A percentile compares a stretch with the other conserved stretches of the same genome.
phyloP scores from a whole-genome alignment of 2,113 vertebrate species.

The Chelonoidis abingdonii region DNA sequence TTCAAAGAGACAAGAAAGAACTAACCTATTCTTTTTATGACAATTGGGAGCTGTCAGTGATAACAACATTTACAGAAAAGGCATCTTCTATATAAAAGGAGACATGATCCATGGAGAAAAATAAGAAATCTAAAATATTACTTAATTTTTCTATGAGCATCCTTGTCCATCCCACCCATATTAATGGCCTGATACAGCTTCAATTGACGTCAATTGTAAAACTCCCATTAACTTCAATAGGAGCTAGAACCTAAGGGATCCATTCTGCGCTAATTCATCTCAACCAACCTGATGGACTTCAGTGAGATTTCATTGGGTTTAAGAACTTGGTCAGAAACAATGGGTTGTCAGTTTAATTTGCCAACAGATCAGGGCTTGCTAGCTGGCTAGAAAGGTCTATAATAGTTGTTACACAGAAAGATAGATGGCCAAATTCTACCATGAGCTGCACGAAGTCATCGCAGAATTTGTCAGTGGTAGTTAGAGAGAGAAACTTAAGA shows the following conservation, averaged over 20 bases:
- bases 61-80: background rate
- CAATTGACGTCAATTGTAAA: background rate
- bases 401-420: background rate
- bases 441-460: background rate
- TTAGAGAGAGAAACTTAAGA: background rate
- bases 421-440: background rate
- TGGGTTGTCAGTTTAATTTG: background rate
- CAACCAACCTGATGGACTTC: background rate
- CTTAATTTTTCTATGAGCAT: background rate
- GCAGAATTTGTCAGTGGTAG: background rate
- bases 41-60: background rate
- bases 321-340: background rate
- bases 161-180: background rate
- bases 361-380: background rate
- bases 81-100: background rate
- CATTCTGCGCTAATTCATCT: background rate
- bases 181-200: background rate
- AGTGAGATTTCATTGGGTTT: background rate
- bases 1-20: constrained; percentile 2
- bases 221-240: background rate
- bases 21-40: background rate
- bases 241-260: background rate
- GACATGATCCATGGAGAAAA: background rate
- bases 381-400: background rate
- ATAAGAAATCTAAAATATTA: background rate